phyloP scores from a whole-genome alignment of 2,113 vertebrate genomes.

The Saccopteryx bilineata region DNA sequence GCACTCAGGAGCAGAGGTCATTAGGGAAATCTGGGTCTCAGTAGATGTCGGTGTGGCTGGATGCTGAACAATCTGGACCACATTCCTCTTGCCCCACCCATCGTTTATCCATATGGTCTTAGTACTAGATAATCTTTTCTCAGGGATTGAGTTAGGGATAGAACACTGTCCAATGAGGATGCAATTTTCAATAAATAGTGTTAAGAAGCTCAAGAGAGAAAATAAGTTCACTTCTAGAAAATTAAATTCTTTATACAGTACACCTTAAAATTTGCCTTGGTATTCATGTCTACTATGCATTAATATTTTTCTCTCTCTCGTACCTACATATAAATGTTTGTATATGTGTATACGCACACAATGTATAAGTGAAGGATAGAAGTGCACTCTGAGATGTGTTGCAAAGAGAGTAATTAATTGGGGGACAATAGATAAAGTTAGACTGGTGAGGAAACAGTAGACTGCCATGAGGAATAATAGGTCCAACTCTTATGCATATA shows the following conservation, averaged over 20 bases:
- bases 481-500: background rate
- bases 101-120: background rate
- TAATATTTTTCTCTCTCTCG: background rate
- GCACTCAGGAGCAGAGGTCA: background rate
- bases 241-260: background rate
- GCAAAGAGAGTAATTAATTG: background rate
- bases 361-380: background rate
- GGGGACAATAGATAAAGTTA: background rate
- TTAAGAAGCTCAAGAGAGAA: background rate
- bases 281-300: background rate
- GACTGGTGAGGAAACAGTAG: background rate
- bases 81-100: background rate
- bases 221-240: background rate
- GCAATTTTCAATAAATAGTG: slow-evolving; percentile 27
- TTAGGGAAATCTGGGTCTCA: background rate
- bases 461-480: background rate
- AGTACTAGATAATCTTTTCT: background rate
- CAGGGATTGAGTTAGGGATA: background rate
- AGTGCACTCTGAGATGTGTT: background rate
- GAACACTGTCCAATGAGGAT: background rate
- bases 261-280: background rate
- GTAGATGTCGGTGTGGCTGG: background rate
- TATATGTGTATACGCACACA: background rate
- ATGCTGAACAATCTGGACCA: background rate
- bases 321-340: background rate